Evolutionary conservation across 1,140 invertebrate species (phyloP).

Genomic region (Vollenhovia emeryi): DNA sequence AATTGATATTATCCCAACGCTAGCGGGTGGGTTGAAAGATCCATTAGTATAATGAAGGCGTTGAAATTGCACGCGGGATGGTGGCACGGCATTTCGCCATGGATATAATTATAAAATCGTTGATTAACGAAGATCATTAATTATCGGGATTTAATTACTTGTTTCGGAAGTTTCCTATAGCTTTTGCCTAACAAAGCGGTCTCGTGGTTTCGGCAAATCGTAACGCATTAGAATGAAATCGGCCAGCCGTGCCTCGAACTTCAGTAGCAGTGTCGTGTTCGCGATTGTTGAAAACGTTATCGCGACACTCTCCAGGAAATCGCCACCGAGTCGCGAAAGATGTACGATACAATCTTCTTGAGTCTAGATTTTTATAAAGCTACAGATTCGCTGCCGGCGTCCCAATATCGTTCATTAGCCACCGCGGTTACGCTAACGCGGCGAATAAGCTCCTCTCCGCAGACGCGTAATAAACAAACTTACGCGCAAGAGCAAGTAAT

Average conservation of each 20-base stretch:
- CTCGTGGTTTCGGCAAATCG: slow-evolving; percentile 7
- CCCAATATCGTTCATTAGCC: not conserved
- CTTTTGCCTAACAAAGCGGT: slow-evolving; percentile 32
- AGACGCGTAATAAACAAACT: not conserved
- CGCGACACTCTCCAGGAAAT: not conserved
- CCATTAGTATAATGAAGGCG: slow-evolving; percentile 45
- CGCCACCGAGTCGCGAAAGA: not conserved
- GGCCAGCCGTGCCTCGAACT: not conserved
- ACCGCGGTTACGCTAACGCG: not conserved
- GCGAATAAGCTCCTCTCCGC: not conserved
- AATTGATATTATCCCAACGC: not conserved
- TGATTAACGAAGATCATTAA: slow-evolving; percentile 52
- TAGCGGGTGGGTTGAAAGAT: not conserved
- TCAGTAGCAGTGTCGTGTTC: not conserved
- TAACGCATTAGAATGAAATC: not conserved
- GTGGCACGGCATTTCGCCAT: slow-evolving; percentile 1
- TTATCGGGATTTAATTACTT: slow-evolving; percentile 46
- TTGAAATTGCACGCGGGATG: not conserved
- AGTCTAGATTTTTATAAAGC: not conserved
- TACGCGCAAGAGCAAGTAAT: not conserved
- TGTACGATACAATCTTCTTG: not conserved
- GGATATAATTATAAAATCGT: slow-evolving; percentile 34
- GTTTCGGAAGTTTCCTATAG: slow-evolving; percentile 24
- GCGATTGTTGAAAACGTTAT: not conserved
- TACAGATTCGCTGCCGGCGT: not conserved